These are phyloP conservation scores for Furcifer pardalis DNA, from an alignment of 2,797 vertebrate genomes.

Conservation along the genomic window DNA sequence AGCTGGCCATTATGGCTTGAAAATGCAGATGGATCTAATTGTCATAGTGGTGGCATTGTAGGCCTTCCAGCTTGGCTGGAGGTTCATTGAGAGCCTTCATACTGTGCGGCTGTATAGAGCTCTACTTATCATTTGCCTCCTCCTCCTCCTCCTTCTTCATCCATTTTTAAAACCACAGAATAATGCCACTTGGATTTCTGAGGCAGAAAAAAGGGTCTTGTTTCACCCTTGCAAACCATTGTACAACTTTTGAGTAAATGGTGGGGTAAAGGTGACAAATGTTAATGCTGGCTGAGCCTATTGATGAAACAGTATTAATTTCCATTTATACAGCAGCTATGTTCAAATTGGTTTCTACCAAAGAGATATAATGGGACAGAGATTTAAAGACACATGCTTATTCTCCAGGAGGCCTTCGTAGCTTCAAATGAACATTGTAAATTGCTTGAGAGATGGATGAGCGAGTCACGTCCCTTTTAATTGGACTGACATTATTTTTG, in stretches of 20 bases:
- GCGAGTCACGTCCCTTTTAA: constrained; percentile 28
- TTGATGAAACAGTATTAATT: constrained; percentile 11
- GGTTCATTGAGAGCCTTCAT: too few species aligned
- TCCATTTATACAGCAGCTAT: not conserved
- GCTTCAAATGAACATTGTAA: constrained; percentile 29
- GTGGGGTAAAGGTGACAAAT: not conserved
- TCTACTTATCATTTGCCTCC: too few species aligned
- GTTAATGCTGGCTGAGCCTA: not conserved
- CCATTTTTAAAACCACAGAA: too few species aligned
- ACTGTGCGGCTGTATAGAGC: too few species aligned
- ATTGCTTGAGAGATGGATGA: constrained; percentile 27
- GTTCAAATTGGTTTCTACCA: constrained; percentile 34
- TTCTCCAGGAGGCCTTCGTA: constrained; percentile 22
- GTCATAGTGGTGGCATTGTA: too few species aligned
- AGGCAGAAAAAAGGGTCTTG: not conserved
- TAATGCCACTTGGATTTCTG: not conserved
- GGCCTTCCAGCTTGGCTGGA: too few species aligned
- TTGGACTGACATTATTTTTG: constrained; percentile 39
- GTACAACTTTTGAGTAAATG: not conserved
- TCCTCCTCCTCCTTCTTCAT: too few species aligned
- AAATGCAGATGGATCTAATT: too few species aligned
- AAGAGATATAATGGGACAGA: not conserved
- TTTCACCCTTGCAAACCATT: too few species aligned
- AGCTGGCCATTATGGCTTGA: too few species aligned
- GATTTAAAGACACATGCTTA: constrained; percentile 20